Base-by-base conservation (phyloP, 2,888 invertebrate genomes). In the Platerodrilus igneus region DNA sequence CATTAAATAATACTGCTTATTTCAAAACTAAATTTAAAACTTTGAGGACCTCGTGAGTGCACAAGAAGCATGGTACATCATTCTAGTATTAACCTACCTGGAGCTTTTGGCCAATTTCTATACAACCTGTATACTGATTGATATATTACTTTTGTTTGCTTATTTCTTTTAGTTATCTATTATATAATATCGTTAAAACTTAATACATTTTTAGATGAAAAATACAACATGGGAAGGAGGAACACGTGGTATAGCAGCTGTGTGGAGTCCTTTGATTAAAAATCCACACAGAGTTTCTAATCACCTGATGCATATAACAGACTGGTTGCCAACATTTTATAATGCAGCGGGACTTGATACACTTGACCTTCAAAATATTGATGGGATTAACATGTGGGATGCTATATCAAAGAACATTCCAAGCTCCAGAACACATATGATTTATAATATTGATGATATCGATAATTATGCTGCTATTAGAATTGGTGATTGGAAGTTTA, bases 221-320 rank as follows among this genome's bases (percentile, higher is more conserved):
- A 71, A 78, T 59, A 78, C 81, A 2, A 63, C 81, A 1, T 86
- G 80, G 77, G 85, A 86, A 66, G 86, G 85, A 4, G 83, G 79
- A 1, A 75, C 79, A 6, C 66, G 81, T 41, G 77, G 77, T 4
- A 72, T 76, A 0, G 78, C 78, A 0, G 74, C 79, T n/a, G 63
- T 84, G 20, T 82, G 82, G 81, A 79, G 79, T 54, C 77, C 80
- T 1, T 58, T 71, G 23, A 63, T 78, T 30, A 68, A 77, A 30
- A 66, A 72, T 43, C 69, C 71, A 5, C 73, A 74, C 42, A 66
- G 76, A 29, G 75, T 80, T 4, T 76, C 75, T 2, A 71, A 74
- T 41, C 70, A 78, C 43, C 58, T 83, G 56, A 72, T 83, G 63
- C 81, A 83, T 57, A 75, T 83, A 27, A 70, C 76, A 10, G 84